A percentile compares a stretch with the other conserved stretches of the same genome.
phyloP scores from a whole-genome alignment of 2,888 invertebrate genomes.

The Hirtodrosophila trivittata region DNA sequence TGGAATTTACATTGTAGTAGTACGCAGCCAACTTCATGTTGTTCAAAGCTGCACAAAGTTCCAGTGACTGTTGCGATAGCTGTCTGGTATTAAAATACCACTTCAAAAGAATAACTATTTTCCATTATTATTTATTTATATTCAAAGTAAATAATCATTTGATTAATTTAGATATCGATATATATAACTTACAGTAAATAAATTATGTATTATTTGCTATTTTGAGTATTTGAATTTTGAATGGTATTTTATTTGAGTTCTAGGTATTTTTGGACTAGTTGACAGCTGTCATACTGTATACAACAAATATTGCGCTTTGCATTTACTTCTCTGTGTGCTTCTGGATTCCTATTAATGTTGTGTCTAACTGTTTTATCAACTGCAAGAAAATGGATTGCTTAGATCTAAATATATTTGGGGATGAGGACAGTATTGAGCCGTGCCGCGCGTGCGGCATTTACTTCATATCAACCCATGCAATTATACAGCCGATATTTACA shows the following conservation, averaged over 20 bases:
- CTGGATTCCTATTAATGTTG: conserved; percentile 8
- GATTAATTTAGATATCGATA: no score
- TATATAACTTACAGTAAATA: no score
- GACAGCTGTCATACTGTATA: conserved; percentile 13
- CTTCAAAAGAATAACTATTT: no score
- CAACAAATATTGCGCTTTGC: conserved; percentile 23
- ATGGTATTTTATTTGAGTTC: background rate
- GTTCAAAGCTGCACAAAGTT: conserved; percentile 1
- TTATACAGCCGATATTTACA: conserved; percentile 53
- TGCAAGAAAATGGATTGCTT: conserved; percentile 46
- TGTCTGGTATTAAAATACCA: conserved; percentile 2
- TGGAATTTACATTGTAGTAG: conserved; percentile 1
- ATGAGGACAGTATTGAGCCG: conserved; percentile 66
- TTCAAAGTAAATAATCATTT: no score
- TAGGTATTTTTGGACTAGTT: conserved; percentile 8
- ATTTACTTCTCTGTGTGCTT: conserved; percentile 6
- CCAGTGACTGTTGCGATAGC: no score
- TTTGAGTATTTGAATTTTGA: no score
- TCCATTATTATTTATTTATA: no score
- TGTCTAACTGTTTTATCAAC: background rate
- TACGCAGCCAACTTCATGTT: conserved; percentile 17
- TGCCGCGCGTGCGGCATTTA: conserved; percentile 79
- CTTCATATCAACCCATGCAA: conserved; percentile 33
- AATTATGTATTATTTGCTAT: no score
- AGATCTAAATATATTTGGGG: conserved; percentile 38